A percentile compares a stretch with the other conserved stretches of the same genome.
phyloP scores from a whole-genome alignment of 2,113 vertebrate species.

The Tursiops truncatus region DNA sequence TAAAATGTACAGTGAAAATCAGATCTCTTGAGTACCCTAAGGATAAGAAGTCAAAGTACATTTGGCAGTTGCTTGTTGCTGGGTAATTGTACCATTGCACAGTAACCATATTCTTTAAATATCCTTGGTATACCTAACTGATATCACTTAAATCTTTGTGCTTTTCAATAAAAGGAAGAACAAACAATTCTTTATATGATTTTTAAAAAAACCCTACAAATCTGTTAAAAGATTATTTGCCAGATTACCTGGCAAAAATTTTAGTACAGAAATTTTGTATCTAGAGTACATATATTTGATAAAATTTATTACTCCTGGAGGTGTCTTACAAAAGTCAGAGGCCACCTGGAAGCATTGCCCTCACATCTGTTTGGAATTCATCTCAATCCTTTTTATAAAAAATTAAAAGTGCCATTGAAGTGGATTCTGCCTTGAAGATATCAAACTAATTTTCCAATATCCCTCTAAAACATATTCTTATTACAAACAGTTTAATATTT shows the following conservation, averaged over 20 bases:
- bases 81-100: background rate
- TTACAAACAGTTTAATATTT: background rate
- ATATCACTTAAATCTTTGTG: background rate
- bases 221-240: background rate
- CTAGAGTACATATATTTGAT: background rate
- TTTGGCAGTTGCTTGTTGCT: background rate
- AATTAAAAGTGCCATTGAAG: background rate
- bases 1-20: background rate
- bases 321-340: background rate
- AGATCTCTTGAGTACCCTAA: background rate
- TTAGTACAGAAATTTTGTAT: background rate
- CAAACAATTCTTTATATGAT: background rate
- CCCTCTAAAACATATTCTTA: background rate
- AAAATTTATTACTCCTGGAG: background rate
- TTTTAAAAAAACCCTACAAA: background rate
- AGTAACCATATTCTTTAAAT: background rate
- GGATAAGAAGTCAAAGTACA: background rate
- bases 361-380: background rate
- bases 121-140: background rate
- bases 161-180: background rate
- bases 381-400: background rate
- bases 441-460: background rate
- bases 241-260: background rate
- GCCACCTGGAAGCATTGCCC: background rate
- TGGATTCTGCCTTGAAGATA: background rate